Base-by-base conservation (phyloP, 2,888 invertebrate genomes). In the Tiphia femorata region DNA sequence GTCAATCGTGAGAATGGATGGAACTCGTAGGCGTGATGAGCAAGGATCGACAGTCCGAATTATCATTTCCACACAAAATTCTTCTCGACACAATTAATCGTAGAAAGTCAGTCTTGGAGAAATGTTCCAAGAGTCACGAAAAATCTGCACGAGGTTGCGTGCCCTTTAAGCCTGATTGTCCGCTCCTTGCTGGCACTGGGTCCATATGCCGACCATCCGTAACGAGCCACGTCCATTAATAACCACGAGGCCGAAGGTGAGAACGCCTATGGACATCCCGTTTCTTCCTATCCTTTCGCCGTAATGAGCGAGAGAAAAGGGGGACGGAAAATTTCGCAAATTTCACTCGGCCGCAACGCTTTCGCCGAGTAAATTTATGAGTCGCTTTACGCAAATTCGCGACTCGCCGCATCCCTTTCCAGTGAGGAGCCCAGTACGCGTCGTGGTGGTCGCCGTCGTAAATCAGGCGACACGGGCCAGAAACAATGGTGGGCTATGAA, bases 351-450 rank as follows among this genome's bases (percentile, higher is more conserved):
- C 23, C 47, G 50, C 46, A 58, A 52, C 60, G 33, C 64, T 55
- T 61, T 67, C 50, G 44, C 64, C 27, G 50, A 7, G 41, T 40
- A 69, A 75, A 78, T 78, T 79, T 78, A 78, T 67, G 74, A 60
- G 62, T 1, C 40, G 44, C 61, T 78, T 76, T 76, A 72, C 76
- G 77, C 68, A 76, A 77, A 77, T 73, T 72, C 60, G 56, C 56
- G 54, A 64, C 35, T 62, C 55, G n/a, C n/a, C n/a, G n/a, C n/a
- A n/a, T n/a, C n/a, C n/a, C n/a, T n/a, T n/a, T n/a, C n/a, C n/a
- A n/a, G n/a, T n/a, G n/a, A n/a, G n/a, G n/a, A n/a, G n/a, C n/a
- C n/a, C n/a, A n/a, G n/a, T n/a, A n/a, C n/a, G n/a, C n/a, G n/a
- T n/a, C n/a, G n/a, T n/a, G n/a, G n/a, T 37, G 27, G 27, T 1